Base-by-base conservation (phyloP, 2,113 vertebrate genomes). In the Misgurnus anguillicaudatus region DNA sequence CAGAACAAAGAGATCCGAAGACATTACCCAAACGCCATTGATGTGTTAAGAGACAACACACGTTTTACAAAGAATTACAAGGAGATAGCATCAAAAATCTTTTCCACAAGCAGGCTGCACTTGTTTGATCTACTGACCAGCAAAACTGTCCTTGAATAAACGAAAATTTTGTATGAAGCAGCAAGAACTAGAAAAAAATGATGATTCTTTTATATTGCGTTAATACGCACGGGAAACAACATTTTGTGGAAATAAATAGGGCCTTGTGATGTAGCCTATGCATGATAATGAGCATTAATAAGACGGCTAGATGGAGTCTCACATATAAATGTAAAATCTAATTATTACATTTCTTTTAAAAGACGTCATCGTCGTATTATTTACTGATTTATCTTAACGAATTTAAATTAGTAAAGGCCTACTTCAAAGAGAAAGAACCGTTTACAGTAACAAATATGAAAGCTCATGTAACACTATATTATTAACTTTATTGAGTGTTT, bases 41-140 rank as follows among this genome's bases (percentile, higher is more conserved):
- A 94, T 90, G 92, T 93, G 91, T 94, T 91, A 93, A 93, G 90
- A 92, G 90, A 86, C 85, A 87, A 91, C 87, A 90, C 89, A 92
- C 87, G 90, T 87, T 87, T 88, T 88, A 92, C 89, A 94, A 93
- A 86, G 89, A 90, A 79, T 88, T 79, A 89, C 90, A 91, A 92
- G 86, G 74, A 86, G 86, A 90, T 90, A 89, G 85, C 89, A 92
- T 92, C 89, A 83, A 85, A 87, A 89, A 89, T 70, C 81, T 88
- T 91, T 94, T 92, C 90, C 89, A 24, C 66, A 87, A 92, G 90
- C 89, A 88, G 88, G 84, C 84, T 89, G 90, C 87, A 90, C 91
- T 88, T 89, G 86, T 92, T 91, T 91, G 89, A 92, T 93, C 91
- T 91, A 92, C 89, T 90, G 90, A 89, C 88, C 83, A 89, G 78